These are phyloP conservation scores for Euwallacea fornicatus DNA, from an alignment of 1,140 invertebrate species.

Conservation along the genomic window DNA sequence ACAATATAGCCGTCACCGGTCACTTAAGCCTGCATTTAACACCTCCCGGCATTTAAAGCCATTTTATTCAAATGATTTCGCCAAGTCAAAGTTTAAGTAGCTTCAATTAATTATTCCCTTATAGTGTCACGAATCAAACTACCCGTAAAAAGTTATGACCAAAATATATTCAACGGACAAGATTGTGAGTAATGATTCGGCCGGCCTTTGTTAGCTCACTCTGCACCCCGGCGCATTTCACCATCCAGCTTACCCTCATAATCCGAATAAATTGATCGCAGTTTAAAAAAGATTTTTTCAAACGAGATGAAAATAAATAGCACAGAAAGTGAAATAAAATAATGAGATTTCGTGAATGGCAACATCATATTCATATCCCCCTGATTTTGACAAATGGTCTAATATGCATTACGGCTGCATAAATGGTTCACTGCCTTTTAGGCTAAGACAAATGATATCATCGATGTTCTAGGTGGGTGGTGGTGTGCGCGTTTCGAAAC, in stretches of 20 bases:
- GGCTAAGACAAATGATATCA: conserved; percentile 50
- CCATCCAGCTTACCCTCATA: too few species aligned
- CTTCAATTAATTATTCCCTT: conserved; percentile 33
- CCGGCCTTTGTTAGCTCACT: background rate
- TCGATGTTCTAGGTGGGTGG: conserved; percentile 48
- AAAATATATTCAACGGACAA: conserved; percentile 13
- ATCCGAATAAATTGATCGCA: too few species aligned
- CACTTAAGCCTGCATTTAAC: conserved; percentile 33
- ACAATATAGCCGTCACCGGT: conserved; percentile 35
- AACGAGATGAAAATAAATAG: conserved; percentile 18
- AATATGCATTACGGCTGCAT: conserved; percentile 41
- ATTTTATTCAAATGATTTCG: conserved; percentile 37
- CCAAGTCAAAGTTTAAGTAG: conserved; percentile 36
- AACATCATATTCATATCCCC: conserved; percentile 22
- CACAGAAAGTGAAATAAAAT: conserved; percentile 12
- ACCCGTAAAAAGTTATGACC: conserved; percentile 19
- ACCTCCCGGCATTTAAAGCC: conserved; percentile 12
- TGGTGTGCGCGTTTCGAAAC: conserved; percentile 27
- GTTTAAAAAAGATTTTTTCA: background rate
- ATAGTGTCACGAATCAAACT: conserved; percentile 30
- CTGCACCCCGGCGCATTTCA: background rate
- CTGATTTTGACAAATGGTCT: conserved; percentile 46
- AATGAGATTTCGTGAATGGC: background rate
- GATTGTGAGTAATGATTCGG: background rate
- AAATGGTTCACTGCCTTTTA: conserved; percentile 40